Evolutionary conservation across 1,140 invertebrate species (phyloP).

Genomic region (Babylonia areolata): DNA sequence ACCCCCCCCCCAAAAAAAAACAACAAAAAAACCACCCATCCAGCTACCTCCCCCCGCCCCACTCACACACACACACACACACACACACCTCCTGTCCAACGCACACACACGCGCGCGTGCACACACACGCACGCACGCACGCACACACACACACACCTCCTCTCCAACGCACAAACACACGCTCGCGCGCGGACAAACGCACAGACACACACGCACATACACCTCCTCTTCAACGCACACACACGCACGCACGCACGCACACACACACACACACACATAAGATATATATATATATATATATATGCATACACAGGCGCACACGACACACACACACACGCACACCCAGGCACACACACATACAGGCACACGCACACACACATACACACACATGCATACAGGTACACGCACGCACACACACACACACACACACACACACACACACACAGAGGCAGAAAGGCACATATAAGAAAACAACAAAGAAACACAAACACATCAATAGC

Average conservation of each 20-base stretch:
- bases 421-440: neutral
- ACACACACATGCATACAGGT: neutral
- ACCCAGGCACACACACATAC: neutral
- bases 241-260: neutral
- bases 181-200: neutral
- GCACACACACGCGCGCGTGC: neutral
- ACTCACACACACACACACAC: too few species aligned
- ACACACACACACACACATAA: conserved; percentile 7
- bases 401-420: neutral
- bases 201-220: neutral
- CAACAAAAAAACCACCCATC: too few species aligned
- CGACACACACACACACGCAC: neutral
- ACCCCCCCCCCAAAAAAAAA: neutral
- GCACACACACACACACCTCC: neutral
- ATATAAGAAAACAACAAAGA: too few species aligned
- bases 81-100: too few species aligned
- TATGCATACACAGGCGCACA: neutral
- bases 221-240: neutral
- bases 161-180: neutral
- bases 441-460: neutral
- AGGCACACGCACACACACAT: neutral
- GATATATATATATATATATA: neutral
- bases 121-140: neutral
- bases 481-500: too few species aligned
- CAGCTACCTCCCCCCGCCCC: too few species aligned